Evolutionary conservation across 1,140 invertebrate genomes (phyloP).

Genomic region (Metaphire vulgaris): DNA sequence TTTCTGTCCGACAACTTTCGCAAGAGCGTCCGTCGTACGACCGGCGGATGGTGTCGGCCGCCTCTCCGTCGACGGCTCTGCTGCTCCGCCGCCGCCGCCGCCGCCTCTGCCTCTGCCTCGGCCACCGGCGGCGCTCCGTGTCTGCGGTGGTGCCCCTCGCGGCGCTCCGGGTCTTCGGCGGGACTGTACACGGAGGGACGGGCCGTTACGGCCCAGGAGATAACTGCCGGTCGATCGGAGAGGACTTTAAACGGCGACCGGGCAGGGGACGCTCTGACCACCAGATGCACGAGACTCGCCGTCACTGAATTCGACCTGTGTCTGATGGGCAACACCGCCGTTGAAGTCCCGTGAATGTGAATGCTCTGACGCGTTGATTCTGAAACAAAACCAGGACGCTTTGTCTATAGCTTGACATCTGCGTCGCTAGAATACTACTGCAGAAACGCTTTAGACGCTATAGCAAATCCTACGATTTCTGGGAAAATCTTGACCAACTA

Average conservation of each 20-base stretch:
- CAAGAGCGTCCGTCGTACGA: slow-evolving; percentile 21
- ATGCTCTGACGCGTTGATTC: too few species aligned
- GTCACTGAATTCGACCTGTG: neutral
- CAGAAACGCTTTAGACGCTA: too few species aligned
- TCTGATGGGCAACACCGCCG: neutral
- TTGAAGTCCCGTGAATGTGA: too few species aligned
- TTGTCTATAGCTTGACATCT: too few species aligned
- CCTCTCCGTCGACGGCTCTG: too few species aligned
- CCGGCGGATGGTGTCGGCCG: slow-evolving; percentile 10
- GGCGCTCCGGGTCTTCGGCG: neutral
- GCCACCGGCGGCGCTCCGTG: neutral
- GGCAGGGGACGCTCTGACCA: neutral
- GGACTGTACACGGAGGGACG: neutral
- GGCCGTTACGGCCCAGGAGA: neutral
- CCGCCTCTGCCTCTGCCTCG: too few species aligned
- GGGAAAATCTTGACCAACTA: too few species aligned
- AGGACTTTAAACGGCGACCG: too few species aligned
- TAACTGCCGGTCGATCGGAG: neutral
- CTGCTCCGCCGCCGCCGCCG: too few species aligned
- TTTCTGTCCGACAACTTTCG: slow-evolving; percentile 70
- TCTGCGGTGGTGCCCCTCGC: neutral
- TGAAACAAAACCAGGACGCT: too few species aligned
- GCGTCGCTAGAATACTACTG: too few species aligned
- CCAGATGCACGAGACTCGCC: neutral
- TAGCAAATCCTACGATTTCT: too few species aligned